Conservation (phyloP, 92 coral and sea anemone species). For the Bergia puertoricense region DNA sequence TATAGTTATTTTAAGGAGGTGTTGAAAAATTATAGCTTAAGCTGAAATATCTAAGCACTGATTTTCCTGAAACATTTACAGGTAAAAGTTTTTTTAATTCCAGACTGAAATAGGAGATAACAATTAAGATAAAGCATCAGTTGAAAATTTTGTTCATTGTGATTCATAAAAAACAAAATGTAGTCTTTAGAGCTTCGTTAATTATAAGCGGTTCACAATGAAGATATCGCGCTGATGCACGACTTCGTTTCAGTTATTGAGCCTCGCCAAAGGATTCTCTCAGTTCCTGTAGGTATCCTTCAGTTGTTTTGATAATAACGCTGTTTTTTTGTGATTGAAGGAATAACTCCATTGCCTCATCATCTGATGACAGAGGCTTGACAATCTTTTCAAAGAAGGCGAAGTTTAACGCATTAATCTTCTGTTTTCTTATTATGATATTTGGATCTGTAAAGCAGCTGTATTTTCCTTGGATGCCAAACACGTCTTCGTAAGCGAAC, state of each 20-base stretch:
- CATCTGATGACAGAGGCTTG: constrained; percentile 48
- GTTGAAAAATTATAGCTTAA: no score
- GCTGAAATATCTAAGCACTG: no score
- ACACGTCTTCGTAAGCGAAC: constrained; percentile 72
- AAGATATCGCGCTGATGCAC: background rate
- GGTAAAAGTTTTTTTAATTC: no score
- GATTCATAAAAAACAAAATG: no score
- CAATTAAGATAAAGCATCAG: no score
- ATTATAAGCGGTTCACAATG: no score
- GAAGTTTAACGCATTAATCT: constrained; percentile 67
- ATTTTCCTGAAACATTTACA: no score
- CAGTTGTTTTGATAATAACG: constrained; percentile 65
- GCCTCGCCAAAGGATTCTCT: constrained; percentile 69
- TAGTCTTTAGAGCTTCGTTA: no score
- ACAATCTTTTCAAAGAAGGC: constrained; percentile 71
- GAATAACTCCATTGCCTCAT: constrained; percentile 65
- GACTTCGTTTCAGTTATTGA: background rate
- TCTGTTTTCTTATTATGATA: constrained; percentile 74
- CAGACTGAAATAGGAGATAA: no score
- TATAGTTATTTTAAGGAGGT: no score
- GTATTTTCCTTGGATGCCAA: constrained; percentile 67
- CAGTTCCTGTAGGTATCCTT: constrained; percentile 74
- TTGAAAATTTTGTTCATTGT: no score
- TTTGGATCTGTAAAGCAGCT: constrained; percentile 77
- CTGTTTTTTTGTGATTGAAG: constrained; percentile 76